A percentile compares a stretch with the other conserved stretches of the same genome.
These are phyloP conservation scores for Oncorhynchus keta DNA, from an alignment of 2,113 vertebrate genomes.

Conservation along the genomic window DNA sequence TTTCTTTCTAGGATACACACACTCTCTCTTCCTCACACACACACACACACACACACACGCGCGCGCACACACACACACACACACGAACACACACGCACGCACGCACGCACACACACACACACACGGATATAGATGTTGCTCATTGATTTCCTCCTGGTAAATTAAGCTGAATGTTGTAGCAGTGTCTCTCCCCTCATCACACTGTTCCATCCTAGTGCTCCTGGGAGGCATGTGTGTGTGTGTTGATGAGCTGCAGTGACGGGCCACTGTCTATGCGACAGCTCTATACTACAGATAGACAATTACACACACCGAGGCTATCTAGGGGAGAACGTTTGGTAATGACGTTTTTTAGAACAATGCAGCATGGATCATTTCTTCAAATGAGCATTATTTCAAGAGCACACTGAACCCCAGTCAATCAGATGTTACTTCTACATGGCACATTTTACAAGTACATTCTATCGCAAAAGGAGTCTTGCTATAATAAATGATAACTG, in stretches of 20 bases:
- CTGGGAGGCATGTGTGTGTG: conserved; percentile 2
- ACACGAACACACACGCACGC: neutral
- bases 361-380: too few species aligned
- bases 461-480: conserved; percentile 13
- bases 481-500: too few species aligned
- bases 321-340: neutral
- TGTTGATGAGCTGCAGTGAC: neutral
- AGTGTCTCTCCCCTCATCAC: conserved; percentile 1
- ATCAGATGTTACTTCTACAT: too few species aligned
- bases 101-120: neutral
- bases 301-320: neutral
- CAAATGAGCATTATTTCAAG: too few species aligned
- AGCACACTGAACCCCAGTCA: too few species aligned
- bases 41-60: too few species aligned
- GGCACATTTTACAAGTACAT: too few species aligned
- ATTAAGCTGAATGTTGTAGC: conserved; percentile 33
- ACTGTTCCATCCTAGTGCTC: neutral
- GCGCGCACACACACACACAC: neutral
- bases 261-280: neutral
- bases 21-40: neutral
- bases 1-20: too few species aligned
- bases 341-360: conserved; percentile 24
- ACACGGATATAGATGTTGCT: neutral
- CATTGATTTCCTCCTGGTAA: conserved; percentile 3
- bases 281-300: neutral